Conservation (phyloP, 2,888 invertebrate genomes). For the Holacanthella duospinosa region DNA sequence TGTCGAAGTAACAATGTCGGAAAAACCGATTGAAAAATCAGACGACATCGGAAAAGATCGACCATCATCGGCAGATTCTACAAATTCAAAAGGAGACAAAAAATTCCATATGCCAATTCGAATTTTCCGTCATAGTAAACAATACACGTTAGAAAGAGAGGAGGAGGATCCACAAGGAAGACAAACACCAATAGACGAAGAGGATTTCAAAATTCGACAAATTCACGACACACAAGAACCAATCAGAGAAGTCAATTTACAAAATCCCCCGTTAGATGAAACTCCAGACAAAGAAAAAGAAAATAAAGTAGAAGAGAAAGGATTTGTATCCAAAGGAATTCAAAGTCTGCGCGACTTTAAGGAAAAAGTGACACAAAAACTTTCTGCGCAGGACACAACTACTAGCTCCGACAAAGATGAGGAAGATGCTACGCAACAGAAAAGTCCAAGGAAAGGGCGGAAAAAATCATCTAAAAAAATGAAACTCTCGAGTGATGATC, state of each 20-base stretch:
- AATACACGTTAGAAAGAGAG: conserved; percentile 9
- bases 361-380: conserved; percentile 29
- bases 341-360: conserved; percentile 32
- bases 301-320: conserved; percentile 12
- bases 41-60: conserved; percentile 14
- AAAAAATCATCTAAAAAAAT: too few relatives aligned
- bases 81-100: conserved; percentile 6
- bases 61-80: conserved; percentile 17
- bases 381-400: conserved; percentile 20
- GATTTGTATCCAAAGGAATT: conserved; percentile 30
- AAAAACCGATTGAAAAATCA: conserved; percentile 15
- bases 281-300: background rate
- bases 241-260: background rate
- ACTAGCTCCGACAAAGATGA: conserved; percentile 22
- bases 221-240: background rate
- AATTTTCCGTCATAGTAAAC: conserved; percentile 15
- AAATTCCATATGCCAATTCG: conserved; percentile 14
- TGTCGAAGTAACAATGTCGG: conserved; percentile 15
- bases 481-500: too few relatives aligned
- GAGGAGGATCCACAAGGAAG: background rate
- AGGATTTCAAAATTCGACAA: conserved; percentile 1
- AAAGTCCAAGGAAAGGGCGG: conserved; percentile 4
- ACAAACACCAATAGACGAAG: background rate
- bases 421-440: too few relatives aligned
- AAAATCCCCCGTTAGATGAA: background rate